These are phyloP conservation scores for Pseudomugil tenellus DNA, from an alignment of 2,797 vertebrate genomes.

Conservation along the genomic window DNA sequence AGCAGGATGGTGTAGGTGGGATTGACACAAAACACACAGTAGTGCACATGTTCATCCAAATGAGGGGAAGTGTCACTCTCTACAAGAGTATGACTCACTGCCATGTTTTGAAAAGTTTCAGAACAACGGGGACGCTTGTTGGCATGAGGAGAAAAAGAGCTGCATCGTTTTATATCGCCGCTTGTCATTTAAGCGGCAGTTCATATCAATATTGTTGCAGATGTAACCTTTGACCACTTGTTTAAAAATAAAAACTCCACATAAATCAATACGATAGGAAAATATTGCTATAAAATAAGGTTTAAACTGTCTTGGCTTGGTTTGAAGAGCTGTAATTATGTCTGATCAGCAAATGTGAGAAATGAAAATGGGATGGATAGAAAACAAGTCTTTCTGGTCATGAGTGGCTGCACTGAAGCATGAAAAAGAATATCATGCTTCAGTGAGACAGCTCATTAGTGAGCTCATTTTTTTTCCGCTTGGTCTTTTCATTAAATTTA, in stretches of 20 bases:
- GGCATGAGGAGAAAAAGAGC: neutral
- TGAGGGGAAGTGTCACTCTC: constrained; percentile 7
- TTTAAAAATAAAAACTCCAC: neutral
- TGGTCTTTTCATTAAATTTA: neutral
- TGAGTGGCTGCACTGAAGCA: neutral
- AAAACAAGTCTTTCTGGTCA: neutral
- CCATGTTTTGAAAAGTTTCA: constrained; percentile 10
- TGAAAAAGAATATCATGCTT: neutral
- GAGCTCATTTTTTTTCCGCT: neutral
- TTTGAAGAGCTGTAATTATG: neutral
- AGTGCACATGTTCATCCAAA: constrained; percentile 9
- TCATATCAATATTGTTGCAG: neutral
- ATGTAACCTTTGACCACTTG: neutral
- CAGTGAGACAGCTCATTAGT: neutral
- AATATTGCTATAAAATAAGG: neutral
- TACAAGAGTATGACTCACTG: constrained; percentile 1
- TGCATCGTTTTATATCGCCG: neutral
- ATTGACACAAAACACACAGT: constrained; percentile 20
- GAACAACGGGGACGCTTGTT: neutral
- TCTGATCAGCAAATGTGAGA: neutral
- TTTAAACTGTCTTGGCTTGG: neutral
- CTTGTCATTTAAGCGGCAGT: neutral
- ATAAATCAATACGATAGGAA: neutral
- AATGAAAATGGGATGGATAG: neutral
- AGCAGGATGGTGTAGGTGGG: constrained; percentile 1